Base-by-base conservation (phyloP, 2,888 invertebrate species). In the Quadroppia sp. region DNA sequence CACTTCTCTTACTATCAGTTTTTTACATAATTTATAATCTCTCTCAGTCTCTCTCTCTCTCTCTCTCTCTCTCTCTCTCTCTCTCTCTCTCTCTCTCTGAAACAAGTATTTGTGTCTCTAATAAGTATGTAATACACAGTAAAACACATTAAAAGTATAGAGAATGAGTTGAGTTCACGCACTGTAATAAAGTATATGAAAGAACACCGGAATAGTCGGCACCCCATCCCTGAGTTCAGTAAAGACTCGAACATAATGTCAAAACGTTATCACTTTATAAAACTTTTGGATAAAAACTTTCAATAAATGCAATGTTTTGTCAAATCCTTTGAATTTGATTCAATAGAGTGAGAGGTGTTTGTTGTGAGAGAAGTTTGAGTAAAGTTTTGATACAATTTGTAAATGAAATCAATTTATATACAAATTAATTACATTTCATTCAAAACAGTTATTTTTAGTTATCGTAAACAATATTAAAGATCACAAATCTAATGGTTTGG, bases 101-200 rank as follows among this genome's bases (percentile, higher is more conserved):
- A 7, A 20, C 23, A 20, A 20, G 23, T 53, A 53, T 53, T 20
- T 53, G 4, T 20, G 23, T 7, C 53, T 53, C 20, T 53, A 53
- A 53, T 53, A 45, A 48, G 53, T 20, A 20, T n/a, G 48, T 48
- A 48, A 48, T 48, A 48, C 48, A 20, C 17, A 48, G 48, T 48
- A 48, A 48, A 48, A 48, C 48, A 48, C 48, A 48, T 48, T 48
- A 48, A 9, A 9, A 36, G 36, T 36, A 36, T 13, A 4, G n/a
- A 53, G 53, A 53, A 53, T 53, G 53, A 53, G 53, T 53, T 53
- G 53, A 53, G 53, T 53, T 53, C 56, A 59, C 28, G 30, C 56
- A 28, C 56, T 59, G 4, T 59, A 59, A 28, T 59, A 50, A n/a
- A 59, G 13, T 28, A 9, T 28, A 28, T 59, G 7, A 2, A 59